phyloP scores from a whole-genome alignment of 2,888 invertebrate species.

The Drosophila koepferae region DNA sequence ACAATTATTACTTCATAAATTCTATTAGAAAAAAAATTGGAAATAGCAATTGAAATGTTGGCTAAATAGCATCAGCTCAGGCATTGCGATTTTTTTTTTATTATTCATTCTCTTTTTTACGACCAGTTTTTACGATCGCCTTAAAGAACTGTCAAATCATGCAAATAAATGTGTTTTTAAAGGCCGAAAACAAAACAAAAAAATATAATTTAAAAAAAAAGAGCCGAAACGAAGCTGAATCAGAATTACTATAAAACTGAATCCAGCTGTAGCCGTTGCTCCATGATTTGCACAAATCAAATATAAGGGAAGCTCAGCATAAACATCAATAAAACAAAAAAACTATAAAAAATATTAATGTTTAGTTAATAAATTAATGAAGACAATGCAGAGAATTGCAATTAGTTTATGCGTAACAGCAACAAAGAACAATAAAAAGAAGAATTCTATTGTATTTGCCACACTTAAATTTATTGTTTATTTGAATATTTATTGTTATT shows the following conservation, averaged over 20 bases:
- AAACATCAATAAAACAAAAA: slow-evolving; percentile 6
- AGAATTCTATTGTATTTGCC: slow-evolving; percentile 1
- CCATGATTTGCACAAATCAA: slow-evolving; percentile 49
- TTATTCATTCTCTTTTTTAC: slow-evolving; percentile 37
- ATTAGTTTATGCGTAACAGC: slow-evolving; percentile 29
- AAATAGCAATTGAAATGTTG: slow-evolving; percentile 64
- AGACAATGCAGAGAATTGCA: slow-evolving; percentile 37
- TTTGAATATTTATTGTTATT: slow-evolving; percentile 42
- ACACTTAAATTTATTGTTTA: slow-evolving; percentile 32
- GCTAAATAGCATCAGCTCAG: slow-evolving; percentile 42
- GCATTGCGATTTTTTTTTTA: slow-evolving; percentile 20
- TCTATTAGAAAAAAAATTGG: slow-evolving; percentile 35
- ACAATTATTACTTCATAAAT: slow-evolving; percentile 66
- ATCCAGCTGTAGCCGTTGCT: slow-evolving; percentile 16
- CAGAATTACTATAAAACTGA: slow-evolving; percentile 14
- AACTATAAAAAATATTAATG: slow-evolving; percentile 17
- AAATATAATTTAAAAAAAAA: background rate
- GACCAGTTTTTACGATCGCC: slow-evolving; percentile 64
- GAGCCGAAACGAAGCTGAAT: slow-evolving; percentile 12
- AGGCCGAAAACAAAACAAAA: slow-evolving; percentile 26
- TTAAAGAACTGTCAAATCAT: slow-evolving; percentile 79
- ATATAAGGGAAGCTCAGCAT: slow-evolving; percentile 21
- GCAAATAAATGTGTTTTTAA: slow-evolving; percentile 76
- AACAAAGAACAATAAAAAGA: slow-evolving; percentile 28
- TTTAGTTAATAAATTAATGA: slow-evolving; percentile 34